phyloP scores from a whole-genome alignment of 2,113 vertebrate species.

The Pycnonotus jocosus region DNA sequence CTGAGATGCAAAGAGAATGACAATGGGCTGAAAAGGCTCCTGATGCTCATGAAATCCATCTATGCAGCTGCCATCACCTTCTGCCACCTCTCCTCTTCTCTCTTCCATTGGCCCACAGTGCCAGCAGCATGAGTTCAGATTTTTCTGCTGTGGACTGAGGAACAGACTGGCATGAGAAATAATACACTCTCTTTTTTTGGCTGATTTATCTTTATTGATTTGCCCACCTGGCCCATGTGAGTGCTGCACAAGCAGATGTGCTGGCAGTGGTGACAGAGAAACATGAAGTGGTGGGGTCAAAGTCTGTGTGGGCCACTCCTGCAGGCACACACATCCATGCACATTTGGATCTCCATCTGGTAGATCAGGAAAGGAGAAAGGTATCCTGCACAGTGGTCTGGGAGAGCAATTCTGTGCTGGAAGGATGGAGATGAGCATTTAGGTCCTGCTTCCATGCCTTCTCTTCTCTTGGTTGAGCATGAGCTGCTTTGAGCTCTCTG shows the following conservation, averaged over 20 bases:
- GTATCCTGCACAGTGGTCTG: background rate
- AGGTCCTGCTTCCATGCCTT: background rate
- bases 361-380: background rate
- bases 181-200: rapidly evolving
- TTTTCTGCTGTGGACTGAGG: background rate
- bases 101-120: rapidly evolving
- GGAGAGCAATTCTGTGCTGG: background rate
- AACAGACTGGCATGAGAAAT: background rate
- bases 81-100: background rate
- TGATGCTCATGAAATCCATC: no score
- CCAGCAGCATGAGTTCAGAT: background rate
- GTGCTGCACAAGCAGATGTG: rapidly evolving
- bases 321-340: background rate
- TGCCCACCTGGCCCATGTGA: background rate
- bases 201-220: background rate
- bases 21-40: background rate
- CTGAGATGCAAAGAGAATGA: background rate
- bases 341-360: background rate
- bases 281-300: rapidly evolving
- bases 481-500: background rate
- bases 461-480: background rate
- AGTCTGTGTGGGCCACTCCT: background rate
- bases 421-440: background rate
- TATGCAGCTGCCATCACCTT: background rate
- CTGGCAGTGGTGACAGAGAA: background rate